phyloP scores from a whole-genome alignment of 1,140 invertebrate genomes.

The Diorhabda sublineata region DNA sequence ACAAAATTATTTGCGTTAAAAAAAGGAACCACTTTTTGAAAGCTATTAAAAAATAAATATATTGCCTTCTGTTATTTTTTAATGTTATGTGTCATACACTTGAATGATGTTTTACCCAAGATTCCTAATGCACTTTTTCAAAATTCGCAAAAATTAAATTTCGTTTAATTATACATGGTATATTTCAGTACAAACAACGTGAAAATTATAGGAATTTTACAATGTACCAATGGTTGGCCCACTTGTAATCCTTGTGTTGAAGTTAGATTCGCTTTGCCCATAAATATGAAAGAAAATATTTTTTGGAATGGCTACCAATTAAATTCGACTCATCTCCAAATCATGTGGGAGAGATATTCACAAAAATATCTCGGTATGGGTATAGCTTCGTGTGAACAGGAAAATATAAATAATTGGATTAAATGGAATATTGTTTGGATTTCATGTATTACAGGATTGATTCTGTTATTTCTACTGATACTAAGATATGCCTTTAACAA shows the following conservation, averaged over 20 bases:
- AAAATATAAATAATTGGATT: slow-evolving; percentile 1
- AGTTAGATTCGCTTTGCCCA: not conserved
- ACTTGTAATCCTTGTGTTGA: not conserved
- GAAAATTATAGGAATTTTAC: not conserved
- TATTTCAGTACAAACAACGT: not conserved
- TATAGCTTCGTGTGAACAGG: not conserved
- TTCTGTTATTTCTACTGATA: too few relatives aligned
- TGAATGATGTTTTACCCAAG: too few relatives aligned
- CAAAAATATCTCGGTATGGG: not conserved
- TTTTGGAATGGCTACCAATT: not conserved
- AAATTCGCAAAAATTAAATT: too few relatives aligned
- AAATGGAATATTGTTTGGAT: not conserved
- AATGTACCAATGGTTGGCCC: not conserved
- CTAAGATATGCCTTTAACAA: too few relatives aligned
- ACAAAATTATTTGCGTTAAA: too few relatives aligned
- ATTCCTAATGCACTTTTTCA: too few relatives aligned
- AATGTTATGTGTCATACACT: too few relatives aligned
- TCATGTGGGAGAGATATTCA: not conserved
- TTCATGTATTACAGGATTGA: not conserved
- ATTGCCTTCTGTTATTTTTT: too few relatives aligned
- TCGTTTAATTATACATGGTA: not conserved
- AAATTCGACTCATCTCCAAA: not conserved
- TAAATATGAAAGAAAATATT: not conserved
- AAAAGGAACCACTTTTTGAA: too few relatives aligned
- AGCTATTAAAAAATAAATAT: too few relatives aligned